phyloP scores from a whole-genome alignment of 2,113 vertebrate species.

The Emydocephalus ijimae region DNA sequence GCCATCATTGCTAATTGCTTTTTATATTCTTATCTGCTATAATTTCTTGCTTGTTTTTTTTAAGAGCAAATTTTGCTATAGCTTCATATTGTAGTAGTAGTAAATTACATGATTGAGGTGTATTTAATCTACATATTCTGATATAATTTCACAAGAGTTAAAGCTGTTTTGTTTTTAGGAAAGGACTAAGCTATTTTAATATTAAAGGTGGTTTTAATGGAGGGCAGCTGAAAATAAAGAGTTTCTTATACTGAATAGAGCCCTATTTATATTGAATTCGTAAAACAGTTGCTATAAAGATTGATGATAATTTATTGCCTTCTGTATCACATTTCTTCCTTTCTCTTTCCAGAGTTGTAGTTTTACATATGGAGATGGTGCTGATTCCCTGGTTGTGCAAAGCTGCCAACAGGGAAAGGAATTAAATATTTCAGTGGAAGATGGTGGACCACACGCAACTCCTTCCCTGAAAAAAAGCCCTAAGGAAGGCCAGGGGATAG shows the following conservation, averaged over 20 bases:
- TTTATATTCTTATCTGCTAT: neutral
- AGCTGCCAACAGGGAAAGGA: slow-evolving; percentile 73
- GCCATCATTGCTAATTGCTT: neutral
- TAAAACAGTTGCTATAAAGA: slow-evolving; percentile 8
- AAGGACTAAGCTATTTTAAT: neutral
- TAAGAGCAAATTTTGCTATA: neutral
- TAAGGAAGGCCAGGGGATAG: slow-evolving; percentile 62
- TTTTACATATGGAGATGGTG: slow-evolving; percentile 65
- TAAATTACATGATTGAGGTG: neutral
- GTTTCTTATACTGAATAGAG: neutral
- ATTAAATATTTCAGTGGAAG: slow-evolving; percentile 68
- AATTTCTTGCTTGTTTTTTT: neutral
- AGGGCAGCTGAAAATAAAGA: neutral
- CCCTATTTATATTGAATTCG: neutral
- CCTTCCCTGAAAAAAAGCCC: slow-evolving; percentile 76
- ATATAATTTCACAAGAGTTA: neutral
- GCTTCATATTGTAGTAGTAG: neutral
- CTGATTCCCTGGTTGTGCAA: slow-evolving; percentile 63
- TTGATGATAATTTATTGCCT: neutral
- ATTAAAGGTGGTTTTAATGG: neutral
- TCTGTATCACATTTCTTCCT: slow-evolving; percentile 22
- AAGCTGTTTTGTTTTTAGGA: neutral
- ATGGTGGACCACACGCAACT: slow-evolving; percentile 66
- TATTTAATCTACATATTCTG: neutral
- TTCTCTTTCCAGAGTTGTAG: slow-evolving; percentile 72